Base-by-base conservation (phyloP, 2,888 invertebrate species). In the Perdita meconis region DNA sequence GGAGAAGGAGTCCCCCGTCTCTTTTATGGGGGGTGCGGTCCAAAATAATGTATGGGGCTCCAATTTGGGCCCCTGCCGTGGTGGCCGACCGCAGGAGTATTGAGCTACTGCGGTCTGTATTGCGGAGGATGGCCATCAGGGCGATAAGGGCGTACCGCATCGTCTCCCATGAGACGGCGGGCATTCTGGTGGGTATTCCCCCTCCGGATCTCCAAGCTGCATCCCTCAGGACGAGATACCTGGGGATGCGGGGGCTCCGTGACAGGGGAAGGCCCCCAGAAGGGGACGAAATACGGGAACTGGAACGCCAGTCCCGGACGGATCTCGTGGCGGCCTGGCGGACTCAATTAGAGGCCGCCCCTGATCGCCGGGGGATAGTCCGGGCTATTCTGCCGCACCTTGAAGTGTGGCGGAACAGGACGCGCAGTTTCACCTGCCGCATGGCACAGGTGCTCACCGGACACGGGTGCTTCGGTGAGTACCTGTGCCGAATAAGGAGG, bases 401-500 rank as follows among this genome's bases (percentile, higher is more conserved):
- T 0, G 12, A 19, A 0, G n/a, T 19, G 3, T 36, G 56, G 57
- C 10, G 0, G 24, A n/a, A 26, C 16, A 6, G n/a, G 26, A 22
- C 42, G 19, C n/a, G n/a, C n/a, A n/a, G n/a, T n/a, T n/a, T n/a
- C n/a, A n/a, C n/a, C n/a, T n/a, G n/a, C 44, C 16, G 60, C 1
- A 1, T 34, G 12, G 16, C 30, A 0, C 44, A 60, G 60, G 44
- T 44, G 12, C 30, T 60, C 44, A 19, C 44, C 44, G 47, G 60
- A 12, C 60, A 47, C 1, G 44, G 44, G 0, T 60, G 60, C 5
- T 60, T 60, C 30, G 44, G 60, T 16, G 34, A 19, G 34, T 60
- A 34, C 60, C 19, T 60, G 60, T 12, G 6, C 1, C 30, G 60
- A 10, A 60, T 44, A 0, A 13, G 44, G 0, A 2, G 16, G 19